phyloP scores from a whole-genome alignment of 2,113 vertebrate species.

The Neomonachus schauinslandi region DNA sequence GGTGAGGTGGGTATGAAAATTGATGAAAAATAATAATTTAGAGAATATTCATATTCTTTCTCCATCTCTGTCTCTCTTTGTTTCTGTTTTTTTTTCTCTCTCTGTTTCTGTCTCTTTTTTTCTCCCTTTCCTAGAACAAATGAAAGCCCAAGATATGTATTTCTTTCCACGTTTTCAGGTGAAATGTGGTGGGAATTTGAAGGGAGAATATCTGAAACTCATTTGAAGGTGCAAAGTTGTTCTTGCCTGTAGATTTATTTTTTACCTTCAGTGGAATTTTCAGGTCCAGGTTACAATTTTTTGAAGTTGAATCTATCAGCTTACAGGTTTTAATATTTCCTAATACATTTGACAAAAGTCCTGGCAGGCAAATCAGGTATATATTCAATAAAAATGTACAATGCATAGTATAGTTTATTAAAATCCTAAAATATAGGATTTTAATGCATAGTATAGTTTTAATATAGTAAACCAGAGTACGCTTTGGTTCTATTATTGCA shows the following conservation, averaged over 20 bases:
- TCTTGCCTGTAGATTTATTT: background rate
- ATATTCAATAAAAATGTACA: slow-evolving; percentile 13
- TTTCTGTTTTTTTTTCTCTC: background rate
- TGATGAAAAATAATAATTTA: background rate
- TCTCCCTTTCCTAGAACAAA: background rate
- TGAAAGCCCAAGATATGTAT: background rate
- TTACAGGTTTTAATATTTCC: slow-evolving; percentile 43
- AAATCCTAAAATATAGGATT: too few species aligned
- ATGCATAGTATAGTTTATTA: background rate
- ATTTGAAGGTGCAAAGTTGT: slow-evolving; percentile 28
- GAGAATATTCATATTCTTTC: background rate
- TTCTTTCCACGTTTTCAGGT: background rate
- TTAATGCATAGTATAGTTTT: background rate
- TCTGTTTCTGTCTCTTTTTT: background rate
- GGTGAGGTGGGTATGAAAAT: background rate
- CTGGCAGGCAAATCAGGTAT: background rate
- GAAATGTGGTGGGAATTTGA: background rate
- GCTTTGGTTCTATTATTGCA: slow-evolving; percentile 42
- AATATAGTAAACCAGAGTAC: background rate
- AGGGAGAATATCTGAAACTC: background rate
- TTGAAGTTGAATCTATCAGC: slow-evolving; percentile 19
- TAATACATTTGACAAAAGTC: slow-evolving; percentile 10
- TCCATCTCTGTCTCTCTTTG: background rate
- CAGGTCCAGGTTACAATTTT: background rate
- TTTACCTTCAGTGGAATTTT: background rate